These are phyloP conservation scores for Strigamia maritima DNA, from an alignment of 2,888 invertebrate genomes.

Conservation along the genomic window DNA sequence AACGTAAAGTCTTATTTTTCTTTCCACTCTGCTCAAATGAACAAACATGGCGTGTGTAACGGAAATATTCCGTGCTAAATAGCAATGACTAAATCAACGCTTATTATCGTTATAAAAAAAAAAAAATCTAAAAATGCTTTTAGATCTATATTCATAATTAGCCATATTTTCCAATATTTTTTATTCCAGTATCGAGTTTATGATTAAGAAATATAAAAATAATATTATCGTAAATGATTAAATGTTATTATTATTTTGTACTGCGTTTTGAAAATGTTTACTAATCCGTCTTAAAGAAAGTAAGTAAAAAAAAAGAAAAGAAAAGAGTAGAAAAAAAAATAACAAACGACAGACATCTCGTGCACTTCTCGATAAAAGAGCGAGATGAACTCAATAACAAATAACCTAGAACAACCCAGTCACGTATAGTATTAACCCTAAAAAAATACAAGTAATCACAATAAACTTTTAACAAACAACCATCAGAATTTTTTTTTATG, in stretches of 20 bases:
- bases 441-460: conserved; percentile 24
- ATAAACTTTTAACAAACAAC: conserved; percentile 32
- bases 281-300: no score
- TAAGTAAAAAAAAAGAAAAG: neutral
- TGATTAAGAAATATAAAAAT: neutral
- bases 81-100: conserved; percentile 19
- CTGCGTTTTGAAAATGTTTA: no score
- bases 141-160: neutral
- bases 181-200: neutral
- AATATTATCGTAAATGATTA: neutral
- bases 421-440: conserved; percentile 24
- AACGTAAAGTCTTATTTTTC: neutral
- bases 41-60: conserved; percentile 28
- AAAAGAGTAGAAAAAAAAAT: no score
- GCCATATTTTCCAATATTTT: neutral
- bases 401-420: neutral
- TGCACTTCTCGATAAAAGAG: no score
- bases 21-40: conserved; percentile 8
- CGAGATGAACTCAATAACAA: neutral
- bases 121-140: conserved; percentile 19
- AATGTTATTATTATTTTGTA: neutral
- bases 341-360: neutral
- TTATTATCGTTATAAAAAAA: neutral
- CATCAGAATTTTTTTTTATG: neutral
- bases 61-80: conserved; percentile 22